Evolutionary conservation across 1,140 invertebrate genomes (phyloP), one percentile per base, ranked within the genome.

Genomic region (Trinorchestia longiramus): DNA sequence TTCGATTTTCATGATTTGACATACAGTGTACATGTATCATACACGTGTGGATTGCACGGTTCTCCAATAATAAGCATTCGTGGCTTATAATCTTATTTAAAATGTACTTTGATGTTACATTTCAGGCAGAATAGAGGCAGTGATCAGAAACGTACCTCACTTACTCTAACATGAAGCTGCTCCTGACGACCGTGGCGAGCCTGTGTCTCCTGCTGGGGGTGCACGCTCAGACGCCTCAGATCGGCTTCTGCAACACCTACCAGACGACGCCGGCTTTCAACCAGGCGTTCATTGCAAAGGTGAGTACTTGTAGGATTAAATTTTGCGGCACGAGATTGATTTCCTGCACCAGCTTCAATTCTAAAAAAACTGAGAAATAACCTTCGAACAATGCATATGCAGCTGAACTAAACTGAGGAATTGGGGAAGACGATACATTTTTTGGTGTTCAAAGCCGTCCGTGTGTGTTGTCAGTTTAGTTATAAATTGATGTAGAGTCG

Each of bases 151-250:
- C 47, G 47, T 6, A 53, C 47, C 47, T 11, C 47, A 53, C 47
- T 53, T 19, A 19, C 62, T 19, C 11, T 77, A 28, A 3, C 11
- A 77, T 77, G 62, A 77, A 77, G 36, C 62, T 77, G 62, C 36
- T 77, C 62, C 8, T 91, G 88, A 15, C 43, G 88, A 43, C 88
- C 41, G 6, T 91, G 88, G 88, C 43, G 43, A 44, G 92, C 92
- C 44, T 94, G 92, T 45, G 92, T 44, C 92, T 94, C 43, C 92
- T 94, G 92, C 43, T 94, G 92, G 92, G 43, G 43, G 92, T 40
- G 43, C 36, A 43, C 43, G 92, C 43, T 0, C 92, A 94, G 43
- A 44, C 8, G 43, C 43, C 43, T 94, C 43, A 94, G 40, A 47
- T 94, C 19, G 44, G 6, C 92, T 45, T 45, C 43, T 94, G 92